A percentile compares a stretch with the other conserved stretches of the same genome.
Evolutionary conservation across 1,140 invertebrate species (phyloP).

Genomic region (Ceratosolen fusciceps): DNA sequence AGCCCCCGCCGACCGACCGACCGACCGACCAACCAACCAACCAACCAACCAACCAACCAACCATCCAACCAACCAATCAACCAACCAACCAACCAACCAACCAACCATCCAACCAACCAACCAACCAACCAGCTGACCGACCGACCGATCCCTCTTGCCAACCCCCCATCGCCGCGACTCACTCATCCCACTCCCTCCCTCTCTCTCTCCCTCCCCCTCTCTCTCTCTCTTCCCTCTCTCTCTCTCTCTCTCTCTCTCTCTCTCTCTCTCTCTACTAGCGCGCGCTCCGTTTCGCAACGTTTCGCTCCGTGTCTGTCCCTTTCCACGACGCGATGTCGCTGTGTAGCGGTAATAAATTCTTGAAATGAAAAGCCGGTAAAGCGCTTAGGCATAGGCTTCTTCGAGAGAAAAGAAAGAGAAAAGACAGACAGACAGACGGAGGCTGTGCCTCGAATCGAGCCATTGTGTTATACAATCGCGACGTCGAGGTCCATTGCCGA

Average conservation of each 20-base stretch:
- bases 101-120: too few species aligned
- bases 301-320: constrained; percentile 1
- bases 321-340: constrained; percentile 38
- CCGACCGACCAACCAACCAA: too few species aligned
- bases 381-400: constrained; percentile 28
- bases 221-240: neutral
- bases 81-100: too few species aligned
- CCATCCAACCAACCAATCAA: too few species aligned
- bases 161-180: too few species aligned
- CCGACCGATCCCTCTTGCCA: too few species aligned
- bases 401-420: constrained; percentile 10
- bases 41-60: too few species aligned
- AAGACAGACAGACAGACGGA: constrained; percentile 24
- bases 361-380: constrained; percentile 51
- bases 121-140: too few species aligned
- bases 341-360: constrained; percentile 56
- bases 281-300: neutral
- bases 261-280: too few species aligned
- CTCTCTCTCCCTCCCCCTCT: neutral
- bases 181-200: neutral
- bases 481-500: constrained; percentile 6
- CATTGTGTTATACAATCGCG: constrained; percentile 39
- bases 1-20: constrained; percentile 19
- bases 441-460: constrained; percentile 27
- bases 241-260: neutral